phyloP scores from a whole-genome alignment of 2,888 invertebrate genomes.

The Noctua comes region DNA sequence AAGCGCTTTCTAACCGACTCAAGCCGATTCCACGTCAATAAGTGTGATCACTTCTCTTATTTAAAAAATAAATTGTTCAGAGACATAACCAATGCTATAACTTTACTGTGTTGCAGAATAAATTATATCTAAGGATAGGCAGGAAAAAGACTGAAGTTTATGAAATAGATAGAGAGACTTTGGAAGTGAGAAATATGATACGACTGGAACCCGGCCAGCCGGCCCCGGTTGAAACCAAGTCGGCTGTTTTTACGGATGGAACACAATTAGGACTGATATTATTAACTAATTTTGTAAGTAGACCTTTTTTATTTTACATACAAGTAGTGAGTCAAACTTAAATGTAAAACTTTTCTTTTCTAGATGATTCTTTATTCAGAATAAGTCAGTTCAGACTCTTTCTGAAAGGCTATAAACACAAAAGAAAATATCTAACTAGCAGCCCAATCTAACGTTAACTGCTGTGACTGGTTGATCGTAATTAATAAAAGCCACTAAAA shows the following conservation, averaged over 20 bases:
- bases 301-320: neutral
- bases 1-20: neutral
- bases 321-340: too few relatives aligned
- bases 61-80: slow-evolving; percentile 7
- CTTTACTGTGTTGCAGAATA: slow-evolving; percentile 90
- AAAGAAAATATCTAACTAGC: neutral
- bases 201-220: slow-evolving; percentile 80
- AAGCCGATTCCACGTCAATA: neutral
- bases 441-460: neutral
- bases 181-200: slow-evolving; percentile 81
- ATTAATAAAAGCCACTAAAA: neutral
- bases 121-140: slow-evolving; percentile 94
- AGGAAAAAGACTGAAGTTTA: slow-evolving; percentile 87
- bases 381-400: neutral
- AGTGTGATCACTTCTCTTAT: neutral
- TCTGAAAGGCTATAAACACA: neutral
- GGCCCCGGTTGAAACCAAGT: slow-evolving; percentile 79
- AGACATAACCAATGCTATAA: neutral
- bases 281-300: slow-evolving; percentile 84
- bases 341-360: neutral
- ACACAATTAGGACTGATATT: slow-evolving; percentile 89
- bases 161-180: slow-evolving; percentile 84
- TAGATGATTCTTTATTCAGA: neutral
- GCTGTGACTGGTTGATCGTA: neutral
- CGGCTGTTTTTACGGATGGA: slow-evolving; percentile 85